Evolutionary conservation across 2,888 invertebrate genomes (phyloP), one percentile per base, ranked within the genome.

Genomic region (Pollenia angustigena): DNA sequence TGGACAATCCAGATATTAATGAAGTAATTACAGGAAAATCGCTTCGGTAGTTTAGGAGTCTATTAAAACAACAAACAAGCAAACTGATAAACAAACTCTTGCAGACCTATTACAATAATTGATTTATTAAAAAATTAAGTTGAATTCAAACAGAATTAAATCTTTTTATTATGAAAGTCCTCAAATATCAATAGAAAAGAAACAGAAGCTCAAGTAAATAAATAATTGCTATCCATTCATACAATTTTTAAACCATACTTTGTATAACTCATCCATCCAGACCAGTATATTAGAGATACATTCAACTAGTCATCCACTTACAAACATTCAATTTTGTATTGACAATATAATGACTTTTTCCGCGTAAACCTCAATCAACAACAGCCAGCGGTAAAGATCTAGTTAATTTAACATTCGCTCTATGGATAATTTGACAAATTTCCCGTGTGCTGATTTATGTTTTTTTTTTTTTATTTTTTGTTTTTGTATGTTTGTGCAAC

Each of bases 381-480:
- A 16, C 40, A 56, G 56, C 52, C 80, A 80, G 74, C 71, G 60
- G 85, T 66, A 81, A 84, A 81, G 81, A 76, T 84, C 84, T 87
- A 81, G 87, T 87, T 87, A 87, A 87, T 84, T 87, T 84, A 84
- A 68, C 84, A 87, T 81, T 82, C 54, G 82, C 82, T 82, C 82
- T 69, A 48, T 84, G 80, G 86, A 81, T 87, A 87, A 87, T 84
- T 84, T 87, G 87, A 87, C 87, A 87, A 87, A 87, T 87, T 87
- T 87, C 84, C 84, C 87, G 84, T 87, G 80, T 84, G 84, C 81
- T 84, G 80, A 80, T 87, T 87, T 75, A 71, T 71, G 62, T 56
- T 40, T 71, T 75, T 50, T 32, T 32, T 58, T 71, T 75, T 50
- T 32, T 32, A 52, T 64, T 11, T 46, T 40, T 58, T n/a, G 12